Percentiles rank a stretch among this genome's conserved stretches.
Conservation (phyloP, 2,797 vertebrate genomes). For the Rhinella marina region DNA sequence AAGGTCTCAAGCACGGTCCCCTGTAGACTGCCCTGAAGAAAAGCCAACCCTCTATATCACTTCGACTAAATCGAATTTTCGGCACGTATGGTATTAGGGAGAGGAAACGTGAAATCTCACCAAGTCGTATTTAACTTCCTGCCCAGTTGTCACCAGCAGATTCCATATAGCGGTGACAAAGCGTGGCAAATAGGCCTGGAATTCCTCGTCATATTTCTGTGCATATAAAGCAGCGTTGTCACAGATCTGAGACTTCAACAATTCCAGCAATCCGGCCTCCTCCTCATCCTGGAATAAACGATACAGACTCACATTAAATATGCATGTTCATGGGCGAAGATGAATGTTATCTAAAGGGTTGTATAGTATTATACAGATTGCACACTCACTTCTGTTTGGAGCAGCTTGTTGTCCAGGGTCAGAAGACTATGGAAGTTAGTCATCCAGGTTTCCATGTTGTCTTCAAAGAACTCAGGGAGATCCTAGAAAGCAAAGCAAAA, state of each 20-base stretch:
- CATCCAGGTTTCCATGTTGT: conserved; percentile 99
- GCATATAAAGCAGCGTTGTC: conserved; percentile 98
- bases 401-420: conserved; percentile 96
- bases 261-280: conserved; percentile 93
- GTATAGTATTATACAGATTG: neutral
- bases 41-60: neutral
- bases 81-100: neutral
- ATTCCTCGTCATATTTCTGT: conserved; percentile 98
- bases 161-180: conserved; percentile 99
- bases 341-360: neutral
- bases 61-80: neutral
- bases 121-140: conserved; percentile 98
- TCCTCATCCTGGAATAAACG: conserved; percentile 87
- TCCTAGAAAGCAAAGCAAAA: conserved; percentile 76
- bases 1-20: neutral
- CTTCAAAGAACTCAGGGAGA: conserved; percentile 98
- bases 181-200: conserved; percentile 92
- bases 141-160: conserved; percentile 94
- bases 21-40: too few species aligned
- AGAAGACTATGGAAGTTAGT: conserved; percentile 94
- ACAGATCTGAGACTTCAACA: conserved; percentile 97
- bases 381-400: conserved; percentile 90
- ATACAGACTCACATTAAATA: neutral
- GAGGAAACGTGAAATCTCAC: conserved; percentile 74
- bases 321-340: neutral